Evolutionary conservation across 30 jellyfish, hydroid and myxozoan species (phyloP), one percentile per base, ranked within the genome.

Genomic region (Phacellophora camtschatica): DNA sequence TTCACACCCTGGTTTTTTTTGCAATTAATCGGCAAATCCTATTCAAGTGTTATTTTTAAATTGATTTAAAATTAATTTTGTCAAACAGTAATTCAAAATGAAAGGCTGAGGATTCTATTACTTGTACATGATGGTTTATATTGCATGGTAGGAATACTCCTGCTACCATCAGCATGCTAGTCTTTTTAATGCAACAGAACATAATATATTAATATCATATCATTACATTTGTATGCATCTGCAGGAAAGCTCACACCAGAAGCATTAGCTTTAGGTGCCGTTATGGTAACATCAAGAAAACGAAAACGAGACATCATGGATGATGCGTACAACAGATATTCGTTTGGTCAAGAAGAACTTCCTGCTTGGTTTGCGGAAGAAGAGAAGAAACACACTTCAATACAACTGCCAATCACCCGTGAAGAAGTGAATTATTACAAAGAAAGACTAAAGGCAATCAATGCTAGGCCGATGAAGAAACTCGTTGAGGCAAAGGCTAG

Each of bases 361-460:
- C 99, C 99, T 32, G 29, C 85, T 32, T 95, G 99, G 99, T 95
- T 95, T 77, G 86, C 81, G 32, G 97, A 88, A 29, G 99, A 95
- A 25, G 99, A 95, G 80, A 96, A 94, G 63, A 87, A 84, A 34
- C 96, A 88, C 55, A 83, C 97, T 5, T 39, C 80, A 36, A 83
- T 96, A 10, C 97, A 88, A 28, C 61, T 95, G 22, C 99, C 99
- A 4, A 87, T 95, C 9, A 83, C 99, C 30, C 70, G 66, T 20
- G 97, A 95, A 25, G 99, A 95, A 35, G 97, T 95, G 2, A 63
- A 43, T 35, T 77, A 50, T 57, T 95, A 95, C 86, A 95, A 95
- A 61, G 97, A 95, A 66, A 78, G 97, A 32, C 66, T 88, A 56
- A 84, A 85, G 53, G 98, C 90, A 58, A 62, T 95, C 32, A 89